These are phyloP conservation scores for Tiliacea aurago DNA, from an alignment of 2,888 invertebrate genomes.

Conservation along the genomic window DNA sequence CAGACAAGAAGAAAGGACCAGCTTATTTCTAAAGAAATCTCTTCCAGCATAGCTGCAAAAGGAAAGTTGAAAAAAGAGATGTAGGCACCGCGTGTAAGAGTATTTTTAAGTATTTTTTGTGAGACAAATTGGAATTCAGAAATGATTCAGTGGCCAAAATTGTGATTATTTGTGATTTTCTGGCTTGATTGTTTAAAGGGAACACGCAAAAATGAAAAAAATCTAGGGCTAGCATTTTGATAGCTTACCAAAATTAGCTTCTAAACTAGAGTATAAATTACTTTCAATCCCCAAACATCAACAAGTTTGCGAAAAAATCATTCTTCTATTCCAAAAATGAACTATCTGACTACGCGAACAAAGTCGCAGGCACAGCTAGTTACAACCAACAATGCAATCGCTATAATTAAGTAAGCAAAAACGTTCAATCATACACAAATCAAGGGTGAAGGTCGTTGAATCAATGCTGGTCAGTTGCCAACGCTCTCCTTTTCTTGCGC, in stretches of 20 bases:
- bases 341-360: too few species aligned
- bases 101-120: slow-evolving; percentile 1
- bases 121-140: not conserved
- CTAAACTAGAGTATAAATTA: not conserved
- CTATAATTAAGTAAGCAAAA: slow-evolving; percentile 2
- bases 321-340: not conserved
- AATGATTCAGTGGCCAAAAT: not conserved
- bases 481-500: not conserved
- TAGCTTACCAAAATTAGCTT: too few species aligned
- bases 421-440: slow-evolving; percentile 1
- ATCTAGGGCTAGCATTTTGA: not conserved
- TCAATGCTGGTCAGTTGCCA: slow-evolving; percentile 4
- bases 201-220: too few species aligned
- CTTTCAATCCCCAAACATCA: not conserved
- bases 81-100: not conserved
- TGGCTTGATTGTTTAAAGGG: not conserved
- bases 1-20: not conserved
- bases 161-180: not conserved
- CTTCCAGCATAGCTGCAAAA: not conserved
- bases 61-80: not conserved
- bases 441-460: slow-evolving; percentile 5
- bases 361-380: too few species aligned
- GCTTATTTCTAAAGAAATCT: not conserved
- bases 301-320: not conserved
- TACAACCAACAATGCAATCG: slow-evolving; percentile 7